A percentile compares a stretch with the other conserved stretches of the same genome.
These are phyloP conservation scores for Acanthis flammea DNA, from an alignment of 2,797 vertebrate genomes.

Conservation along the genomic window DNA sequence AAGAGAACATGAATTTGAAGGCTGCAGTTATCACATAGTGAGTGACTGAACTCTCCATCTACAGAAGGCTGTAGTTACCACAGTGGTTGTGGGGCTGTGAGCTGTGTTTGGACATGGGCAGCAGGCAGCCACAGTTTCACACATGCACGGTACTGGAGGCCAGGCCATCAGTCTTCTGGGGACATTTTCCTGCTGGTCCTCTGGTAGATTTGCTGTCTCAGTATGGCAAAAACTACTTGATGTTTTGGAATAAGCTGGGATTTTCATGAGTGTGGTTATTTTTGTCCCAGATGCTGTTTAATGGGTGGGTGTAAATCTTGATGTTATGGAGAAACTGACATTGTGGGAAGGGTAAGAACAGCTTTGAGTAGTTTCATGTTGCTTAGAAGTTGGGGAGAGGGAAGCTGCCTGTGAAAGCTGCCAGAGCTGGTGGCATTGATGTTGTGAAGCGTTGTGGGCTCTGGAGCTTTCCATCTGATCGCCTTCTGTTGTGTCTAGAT, in stretches of 20 bases:
- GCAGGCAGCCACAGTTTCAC: neutral
- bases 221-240: neutral
- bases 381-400: neutral
- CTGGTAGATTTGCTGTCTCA: neutral
- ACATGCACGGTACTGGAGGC: fast-evolving
- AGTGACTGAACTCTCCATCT: neutral
- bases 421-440: neutral
- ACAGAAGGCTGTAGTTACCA: fast-evolving
- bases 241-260: neutral
- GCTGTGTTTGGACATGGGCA: neutral
- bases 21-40: fast-evolving
- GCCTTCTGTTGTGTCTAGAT: slow-evolving; percentile 81
- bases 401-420: neutral
- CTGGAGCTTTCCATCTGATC: slow-evolving; percentile 53
- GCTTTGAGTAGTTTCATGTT: neutral
- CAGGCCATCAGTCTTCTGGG: neutral
- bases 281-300: neutral
- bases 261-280: neutral
- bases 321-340: neutral
- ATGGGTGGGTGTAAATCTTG: neutral
- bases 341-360: neutral
- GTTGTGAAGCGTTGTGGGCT: neutral
- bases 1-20: neutral
- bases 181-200: neutral
- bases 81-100: neutral